Evolutionary conservation across 2,888 invertebrate genomes (phyloP), one percentile per base, ranked within the genome.

Genomic region (Conus canariensis): DNA sequence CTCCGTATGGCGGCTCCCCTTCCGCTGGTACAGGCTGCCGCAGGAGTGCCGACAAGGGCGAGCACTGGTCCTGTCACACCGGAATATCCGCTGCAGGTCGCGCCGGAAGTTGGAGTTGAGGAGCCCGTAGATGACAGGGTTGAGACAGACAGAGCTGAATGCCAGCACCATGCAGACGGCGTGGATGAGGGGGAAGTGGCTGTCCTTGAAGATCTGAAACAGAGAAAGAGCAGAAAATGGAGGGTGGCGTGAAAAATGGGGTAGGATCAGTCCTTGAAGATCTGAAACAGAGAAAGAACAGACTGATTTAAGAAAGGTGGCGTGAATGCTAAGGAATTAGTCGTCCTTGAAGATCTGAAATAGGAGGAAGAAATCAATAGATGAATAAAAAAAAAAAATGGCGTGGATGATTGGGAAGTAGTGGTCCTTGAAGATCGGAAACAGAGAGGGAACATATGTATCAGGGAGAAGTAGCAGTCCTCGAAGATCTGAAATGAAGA

Each of bases 361-460:
- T 4, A 4, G 45, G 45, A 45, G 45, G 45, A 45, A 45, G 19
- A 25, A 25, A 64, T 19, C 22, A 25, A n/a, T 8, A 64, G 8
- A 64, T 45, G 45, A 45, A 60, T 58, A 0, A 2, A 59, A 60
- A 64, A 59, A 16, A 25, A 64, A 25, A 12, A 92, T 77, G 67
- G 94, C 94, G 90, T 93, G 94, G 64, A 93, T 91, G 10, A 96
- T 92, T 93, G 96, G 96, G 80, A 96, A 94, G 90, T 93, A 91
- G 12, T 89, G 90, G 85, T 93, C 90, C n/a, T 92, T 90, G 88
- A 1, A 14, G 60, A 25, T 22, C 8, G 22, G 70, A n/a, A n/a
- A 8, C 5, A n/a, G 74, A n/a, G 74, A 10, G 22, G 70, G 70
- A 22, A 70, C 8, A 83, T 19, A 16, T 64, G 64, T 10, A 7